Evolutionary conservation across 2,113 vertebrate genomes (phyloP), one percentile per base, ranked within the genome.

Genomic region (Festucalex cinctus): DNA sequence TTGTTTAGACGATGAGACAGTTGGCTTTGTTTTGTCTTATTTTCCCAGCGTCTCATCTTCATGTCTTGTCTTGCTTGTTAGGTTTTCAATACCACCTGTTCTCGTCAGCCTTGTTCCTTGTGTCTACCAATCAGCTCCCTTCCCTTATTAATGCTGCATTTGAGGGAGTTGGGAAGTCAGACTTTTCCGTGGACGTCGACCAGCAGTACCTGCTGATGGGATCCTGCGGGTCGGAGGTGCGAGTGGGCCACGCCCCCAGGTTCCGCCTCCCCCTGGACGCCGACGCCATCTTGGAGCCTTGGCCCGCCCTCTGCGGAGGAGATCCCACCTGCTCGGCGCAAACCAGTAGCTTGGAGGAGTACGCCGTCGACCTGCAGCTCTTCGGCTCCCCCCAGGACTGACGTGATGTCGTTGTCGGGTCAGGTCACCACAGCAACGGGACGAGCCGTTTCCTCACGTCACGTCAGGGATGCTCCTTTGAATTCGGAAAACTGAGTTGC

Each of bases 241-340:
- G 88, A 0, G 32, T 73, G 5, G 5, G 16, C 9, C 6, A 51
- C 0, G 5, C 1, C 22, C 48, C 56, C 66, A 98, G 96, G 83
- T 96, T 93, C 67, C 92, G 94, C 62, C 93, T 96, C n/a, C 92
- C 93, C 13, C 78, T 98, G 86, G 96, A 97, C 78, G 93, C 94
- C 0, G 88, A 87, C 2, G 91, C 93, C 0, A 89, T 91, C 91
- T 91, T 96, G 82, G 94, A 97, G 66, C 89, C 89, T 68, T 96
- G 94, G 96, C 95, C 94, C 0, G 19, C 37, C 1, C 46, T 19
- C 0, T 86, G 87, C 28, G 48, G n/a, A n/a, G n/a, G 24, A 19
- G 64, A 70, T 60, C 20, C 69, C 0, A 63, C 58, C 6, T 88
- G 85, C 70, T 0, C 0, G 4, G 65, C 71, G 37, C 70, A 70